phyloP scores from a whole-genome alignment of 2,888 invertebrate genomes.

The Exephanes ischioxanthus region DNA sequence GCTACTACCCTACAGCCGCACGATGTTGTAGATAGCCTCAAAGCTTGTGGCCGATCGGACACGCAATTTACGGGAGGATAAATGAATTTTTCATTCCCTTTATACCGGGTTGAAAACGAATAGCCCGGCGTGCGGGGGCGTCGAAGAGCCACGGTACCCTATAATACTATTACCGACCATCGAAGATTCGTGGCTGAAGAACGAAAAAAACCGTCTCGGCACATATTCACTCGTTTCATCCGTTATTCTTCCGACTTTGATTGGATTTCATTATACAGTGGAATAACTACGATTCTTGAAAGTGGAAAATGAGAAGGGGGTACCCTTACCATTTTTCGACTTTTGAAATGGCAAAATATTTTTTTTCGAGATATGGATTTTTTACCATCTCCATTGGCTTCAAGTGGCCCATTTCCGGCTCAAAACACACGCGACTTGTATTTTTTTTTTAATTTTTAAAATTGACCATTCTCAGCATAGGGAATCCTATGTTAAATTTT shows the following conservation, averaged over 20 bases:
- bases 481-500: no score
- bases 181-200: background rate
- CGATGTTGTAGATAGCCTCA: conserved; percentile 30
- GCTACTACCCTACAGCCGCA: conserved; percentile 4
- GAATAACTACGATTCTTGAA: background rate
- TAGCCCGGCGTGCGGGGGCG: conserved; percentile 14
- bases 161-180: conserved; percentile 4
- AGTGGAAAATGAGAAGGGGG: no score
- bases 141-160: background rate
- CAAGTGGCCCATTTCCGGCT: no score
- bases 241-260: conserved; percentile 37
- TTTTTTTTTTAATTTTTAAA: no score
- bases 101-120: conserved; percentile 51
- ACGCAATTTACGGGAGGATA: conserved; percentile 65
- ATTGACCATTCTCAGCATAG: no score
- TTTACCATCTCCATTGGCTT: no score
- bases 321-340: no score
- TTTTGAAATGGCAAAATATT: no score
- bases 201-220: conserved; percentile 10
- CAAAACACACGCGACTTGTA: no score
- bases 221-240: conserved; percentile 31
- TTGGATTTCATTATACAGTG: conserved; percentile 24
- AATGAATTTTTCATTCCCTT: conserved; percentile 68
- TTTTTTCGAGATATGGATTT: no score
- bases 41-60: conserved; percentile 56